Conservation (phyloP, 2,113 vertebrate species). For the Dipodomys merriami region DNA sequence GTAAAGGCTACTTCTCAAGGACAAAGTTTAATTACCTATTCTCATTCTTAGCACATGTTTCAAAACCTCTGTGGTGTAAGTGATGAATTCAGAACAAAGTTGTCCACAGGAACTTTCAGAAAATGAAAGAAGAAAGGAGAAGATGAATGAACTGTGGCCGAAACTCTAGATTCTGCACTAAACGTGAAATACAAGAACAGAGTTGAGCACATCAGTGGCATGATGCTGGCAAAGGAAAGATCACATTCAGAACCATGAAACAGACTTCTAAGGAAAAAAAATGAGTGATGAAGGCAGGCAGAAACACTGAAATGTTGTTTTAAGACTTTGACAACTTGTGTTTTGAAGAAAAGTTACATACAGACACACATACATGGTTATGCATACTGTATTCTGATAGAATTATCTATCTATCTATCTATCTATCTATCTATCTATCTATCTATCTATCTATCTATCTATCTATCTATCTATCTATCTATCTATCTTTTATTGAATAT, state of each 20-base stretch:
- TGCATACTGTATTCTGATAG: too few species aligned
- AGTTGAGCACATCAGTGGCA: not conserved
- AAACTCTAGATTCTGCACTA: not conserved
- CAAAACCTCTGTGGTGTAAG: not conserved
- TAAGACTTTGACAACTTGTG: not conserved
- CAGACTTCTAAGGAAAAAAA: not conserved
- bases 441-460: too few species aligned
- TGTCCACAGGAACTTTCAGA: not conserved
- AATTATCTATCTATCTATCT: too few species aligned
- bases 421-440: too few species aligned
- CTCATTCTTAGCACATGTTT: not conserved
- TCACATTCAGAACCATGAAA: not conserved
- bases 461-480: too few species aligned
- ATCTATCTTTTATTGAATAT: too few species aligned
- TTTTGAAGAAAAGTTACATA: too few species aligned
- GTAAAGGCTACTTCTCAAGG: slow-evolving; percentile 64
- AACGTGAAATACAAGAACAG: not conserved
- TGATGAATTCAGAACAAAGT: not conserved
- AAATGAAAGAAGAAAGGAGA: not conserved
- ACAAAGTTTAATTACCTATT: slow-evolving; percentile 50
- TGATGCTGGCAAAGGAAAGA: not conserved
- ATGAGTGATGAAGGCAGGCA: not conserved
- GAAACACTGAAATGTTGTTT: not conserved
- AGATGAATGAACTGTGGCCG: not conserved
- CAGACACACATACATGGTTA: too few species aligned